Percentiles rank a stretch among this genome's conserved stretches.
phyloP scores from a whole-genome alignment of 1,140 invertebrate species.

The Oncopodura yosiiana region DNA sequence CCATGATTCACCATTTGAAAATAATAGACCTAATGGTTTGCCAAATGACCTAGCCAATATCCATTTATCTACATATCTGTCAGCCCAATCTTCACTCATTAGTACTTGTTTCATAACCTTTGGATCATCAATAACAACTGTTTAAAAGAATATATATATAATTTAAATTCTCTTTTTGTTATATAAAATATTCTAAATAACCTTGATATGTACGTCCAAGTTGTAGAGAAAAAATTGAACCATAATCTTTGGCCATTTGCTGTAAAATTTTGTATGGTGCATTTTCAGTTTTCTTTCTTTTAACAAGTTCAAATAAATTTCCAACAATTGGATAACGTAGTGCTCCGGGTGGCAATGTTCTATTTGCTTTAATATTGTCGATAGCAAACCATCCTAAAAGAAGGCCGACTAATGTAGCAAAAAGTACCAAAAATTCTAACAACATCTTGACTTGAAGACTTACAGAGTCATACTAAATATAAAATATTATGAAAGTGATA shows the following conservation, averaged over 20 bases:
- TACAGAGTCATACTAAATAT: neutral
- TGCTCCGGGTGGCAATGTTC: conserved; percentile 2
- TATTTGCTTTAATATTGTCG: conserved; percentile 1
- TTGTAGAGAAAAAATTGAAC: conserved; percentile 10
- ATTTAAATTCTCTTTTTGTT: neutral
- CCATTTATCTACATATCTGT: neutral
- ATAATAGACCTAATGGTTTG: conserved; percentile 41
- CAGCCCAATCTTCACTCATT: conserved; percentile 6
- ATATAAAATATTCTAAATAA: neutral
- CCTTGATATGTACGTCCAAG: conserved; percentile 12
- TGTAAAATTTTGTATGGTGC: conserved; percentile 14
- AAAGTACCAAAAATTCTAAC: neutral
- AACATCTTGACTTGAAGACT: neutral
- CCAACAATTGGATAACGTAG: conserved; percentile 9
- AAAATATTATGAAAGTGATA: neutral
- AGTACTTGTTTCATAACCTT: conserved; percentile 9
- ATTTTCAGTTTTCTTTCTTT: conserved; percentile 7
- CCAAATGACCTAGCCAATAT: neutral
- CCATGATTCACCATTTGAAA: conserved; percentile 67
- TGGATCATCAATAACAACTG: conserved; percentile 14
- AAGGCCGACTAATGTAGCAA: neutral
- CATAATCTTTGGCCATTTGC: conserved; percentile 14
- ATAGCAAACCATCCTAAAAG: no score
- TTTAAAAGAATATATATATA: no score
- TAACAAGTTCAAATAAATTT: conserved; percentile 12